Percentiles rank a stretch among this genome's conserved stretches.
phyloP scores from a whole-genome alignment of 1,140 invertebrate genomes.

The Nasonia giraulti region DNA sequence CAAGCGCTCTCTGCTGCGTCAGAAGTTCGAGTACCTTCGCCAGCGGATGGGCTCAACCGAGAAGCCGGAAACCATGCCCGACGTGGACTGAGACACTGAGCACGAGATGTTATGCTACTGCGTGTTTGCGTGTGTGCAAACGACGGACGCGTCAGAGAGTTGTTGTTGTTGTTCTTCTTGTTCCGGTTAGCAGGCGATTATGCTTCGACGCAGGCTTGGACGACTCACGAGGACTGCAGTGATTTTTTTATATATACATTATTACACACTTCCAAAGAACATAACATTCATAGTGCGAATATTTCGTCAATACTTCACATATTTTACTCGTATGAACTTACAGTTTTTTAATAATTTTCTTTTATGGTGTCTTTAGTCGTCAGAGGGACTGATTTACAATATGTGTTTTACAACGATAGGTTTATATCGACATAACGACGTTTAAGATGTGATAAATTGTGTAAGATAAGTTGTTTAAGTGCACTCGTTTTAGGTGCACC shows the following conservation, averaged over 20 bases:
- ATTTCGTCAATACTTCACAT: background rate
- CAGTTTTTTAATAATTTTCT: background rate
- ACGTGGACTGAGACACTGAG: conserved; percentile 30
- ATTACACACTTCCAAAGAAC: background rate
- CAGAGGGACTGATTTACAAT: background rate
- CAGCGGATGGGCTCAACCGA: conserved; percentile 66
- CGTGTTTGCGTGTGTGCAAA: background rate
- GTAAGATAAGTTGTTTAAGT: conserved; percentile 19
- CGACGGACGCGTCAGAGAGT: background rate
- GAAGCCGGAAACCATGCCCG: conserved; percentile 57
- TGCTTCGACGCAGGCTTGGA: background rate
- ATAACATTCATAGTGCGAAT: background rate
- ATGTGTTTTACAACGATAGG: conserved; percentile 5
- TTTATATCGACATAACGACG: background rate
- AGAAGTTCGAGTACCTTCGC: conserved; percentile 60
- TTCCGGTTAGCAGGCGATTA: background rate
- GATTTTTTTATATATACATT: too few species aligned
- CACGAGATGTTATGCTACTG: background rate
- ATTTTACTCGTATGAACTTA: background rate
- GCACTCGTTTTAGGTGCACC: conserved; percentile 31
- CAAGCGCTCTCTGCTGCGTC: conserved; percentile 67
- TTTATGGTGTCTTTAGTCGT: background rate
- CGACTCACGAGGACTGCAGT: background rate
- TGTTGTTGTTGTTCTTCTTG: background rate
- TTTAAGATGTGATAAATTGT: conserved; percentile 29